Conservation (phyloP, 2,888 invertebrate genomes). For the Lithodes maja region DNA sequence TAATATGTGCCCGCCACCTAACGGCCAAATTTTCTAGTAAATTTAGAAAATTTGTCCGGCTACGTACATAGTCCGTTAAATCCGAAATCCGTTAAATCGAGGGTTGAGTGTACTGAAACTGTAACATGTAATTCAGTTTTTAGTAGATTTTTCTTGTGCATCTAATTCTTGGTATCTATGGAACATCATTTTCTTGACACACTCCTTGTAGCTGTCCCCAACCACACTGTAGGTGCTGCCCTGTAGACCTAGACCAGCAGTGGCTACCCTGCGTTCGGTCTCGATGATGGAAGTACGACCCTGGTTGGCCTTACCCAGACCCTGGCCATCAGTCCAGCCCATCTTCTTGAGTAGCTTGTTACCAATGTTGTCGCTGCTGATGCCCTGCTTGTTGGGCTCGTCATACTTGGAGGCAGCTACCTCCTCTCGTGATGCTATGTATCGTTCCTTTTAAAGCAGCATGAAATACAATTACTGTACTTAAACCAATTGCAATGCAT, state of each 20-base stretch:
- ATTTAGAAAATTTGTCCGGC: too few relatives aligned
- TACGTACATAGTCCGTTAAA: too few relatives aligned
- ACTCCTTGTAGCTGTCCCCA: conserved; percentile 91
- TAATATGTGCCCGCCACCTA: too few relatives aligned
- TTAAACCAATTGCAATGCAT: background rate
- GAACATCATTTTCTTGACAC: conserved; percentile 92
- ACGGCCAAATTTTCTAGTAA: too few relatives aligned
- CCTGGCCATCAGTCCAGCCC: conserved; percentile 99
- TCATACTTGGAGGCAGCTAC: conserved; percentile 75
- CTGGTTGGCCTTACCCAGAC: conserved; percentile 94
- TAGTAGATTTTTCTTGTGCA: conserved; percentile 63
- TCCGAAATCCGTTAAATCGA: too few relatives aligned
- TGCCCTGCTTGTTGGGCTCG: conserved; percentile 80
- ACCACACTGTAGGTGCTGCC: conserved; percentile 85
- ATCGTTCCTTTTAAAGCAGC: conserved; percentile 59
- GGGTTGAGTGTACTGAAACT: too few relatives aligned
- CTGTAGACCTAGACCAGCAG: conserved; percentile 92
- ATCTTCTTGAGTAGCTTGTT: conserved; percentile 97
- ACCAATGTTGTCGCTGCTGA: conserved; percentile 93
- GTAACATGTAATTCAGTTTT: conserved; percentile 17
- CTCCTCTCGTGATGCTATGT: conserved; percentile 73
- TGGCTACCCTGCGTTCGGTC: conserved; percentile 81
- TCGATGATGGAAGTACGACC: conserved; percentile 95
- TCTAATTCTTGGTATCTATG: conserved; percentile 79
- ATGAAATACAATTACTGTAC: background rate